phyloP scores from a whole-genome alignment of 1,140 invertebrate genomes.

The Panagrolaimus sp. region DNA sequence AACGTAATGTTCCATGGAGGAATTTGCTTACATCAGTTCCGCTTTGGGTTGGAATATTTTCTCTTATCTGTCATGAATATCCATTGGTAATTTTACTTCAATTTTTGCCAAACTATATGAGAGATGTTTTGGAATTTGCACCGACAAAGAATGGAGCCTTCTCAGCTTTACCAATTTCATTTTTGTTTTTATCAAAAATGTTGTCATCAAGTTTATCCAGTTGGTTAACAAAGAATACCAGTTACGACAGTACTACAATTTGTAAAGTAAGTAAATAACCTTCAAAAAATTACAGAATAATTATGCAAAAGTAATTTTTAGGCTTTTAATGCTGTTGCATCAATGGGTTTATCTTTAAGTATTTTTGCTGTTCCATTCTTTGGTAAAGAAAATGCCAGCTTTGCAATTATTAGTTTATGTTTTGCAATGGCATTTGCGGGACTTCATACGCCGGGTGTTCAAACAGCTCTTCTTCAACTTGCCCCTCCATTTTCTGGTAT shows the following conservation, averaged over 20 bases:
- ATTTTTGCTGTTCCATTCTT: slow-evolving; percentile 50
- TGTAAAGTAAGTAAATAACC: slow-evolving; percentile 44
- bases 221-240: slow-evolving; percentile 37
- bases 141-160: slow-evolving; percentile 53
- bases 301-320: slow-evolving; percentile 21
- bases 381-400: slow-evolving; percentile 43
- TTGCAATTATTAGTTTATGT: slow-evolving; percentile 48
- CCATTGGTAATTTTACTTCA: slow-evolving; percentile 57
- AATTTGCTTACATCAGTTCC: slow-evolving; percentile 41
- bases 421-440: slow-evolving; percentile 54
- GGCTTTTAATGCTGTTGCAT: slow-evolving; percentile 51
- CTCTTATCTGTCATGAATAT: slow-evolving; percentile 54
- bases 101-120: slow-evolving; percentile 57
- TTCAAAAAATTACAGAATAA: slow-evolving; percentile 13
- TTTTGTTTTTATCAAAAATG: slow-evolving; percentile 53
- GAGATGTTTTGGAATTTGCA: slow-evolving; percentile 55
- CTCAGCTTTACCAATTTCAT: slow-evolving; percentile 52
- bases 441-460: slow-evolving; percentile 50
- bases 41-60: slow-evolving; percentile 51
- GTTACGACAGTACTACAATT: slow-evolving; percentile 43
- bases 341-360: slow-evolving; percentile 45
- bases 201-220: slow-evolving; percentile 50
- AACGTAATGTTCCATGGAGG: slow-evolving; percentile 42
- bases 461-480: slow-evolving; percentile 53
- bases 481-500: slow-evolving; percentile 55